These are phyloP conservation scores for Magallana nippona DNA, from an alignment of 2,888 invertebrate genomes.

Conservation along the genomic window DNA sequence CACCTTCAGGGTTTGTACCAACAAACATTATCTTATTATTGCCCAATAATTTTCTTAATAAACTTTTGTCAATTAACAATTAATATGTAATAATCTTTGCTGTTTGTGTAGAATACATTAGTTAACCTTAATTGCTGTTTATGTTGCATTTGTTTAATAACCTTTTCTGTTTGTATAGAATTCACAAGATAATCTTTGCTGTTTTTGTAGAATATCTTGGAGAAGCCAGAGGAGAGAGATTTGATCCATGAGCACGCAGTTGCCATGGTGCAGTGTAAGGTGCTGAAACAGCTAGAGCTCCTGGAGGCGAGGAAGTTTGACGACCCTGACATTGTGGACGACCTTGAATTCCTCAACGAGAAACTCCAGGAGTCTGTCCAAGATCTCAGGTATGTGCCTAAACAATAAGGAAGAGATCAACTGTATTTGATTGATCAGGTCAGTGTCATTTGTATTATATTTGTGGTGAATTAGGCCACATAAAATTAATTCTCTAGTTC, in stretches of 20 bases:
- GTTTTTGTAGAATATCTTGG: constrained; percentile 88
- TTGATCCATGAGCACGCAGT: constrained; percentile 98
- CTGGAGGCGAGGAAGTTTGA: constrained; percentile 93
- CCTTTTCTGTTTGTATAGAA: neutral
- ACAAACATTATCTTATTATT: too few species aligned
- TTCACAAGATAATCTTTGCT: neutral
- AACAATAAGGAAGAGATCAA: neutral
- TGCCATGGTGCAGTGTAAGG: constrained; percentile 90
- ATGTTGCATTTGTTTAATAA: too few species aligned
- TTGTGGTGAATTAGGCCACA: too few species aligned
- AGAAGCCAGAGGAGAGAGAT: constrained; percentile 94
- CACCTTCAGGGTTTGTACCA: constrained; percentile 88
- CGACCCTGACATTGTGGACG: constrained; percentile 97
- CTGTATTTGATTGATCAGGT: neutral
- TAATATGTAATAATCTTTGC: too few species aligned
- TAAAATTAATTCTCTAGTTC: too few species aligned
- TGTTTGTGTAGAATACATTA: too few species aligned
- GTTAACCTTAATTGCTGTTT: too few species aligned
- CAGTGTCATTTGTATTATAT: neutral
- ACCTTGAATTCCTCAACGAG: constrained; percentile 95
- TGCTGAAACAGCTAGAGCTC: constrained; percentile 79
- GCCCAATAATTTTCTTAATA: too few species aligned
- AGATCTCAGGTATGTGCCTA: constrained; percentile 87
- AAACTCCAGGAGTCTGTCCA: constrained; percentile 94
- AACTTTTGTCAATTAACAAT: too few species aligned